Base-by-base conservation (phyloP, 1,140 invertebrate species). In the Ditylenchus dipsaci region DNA sequence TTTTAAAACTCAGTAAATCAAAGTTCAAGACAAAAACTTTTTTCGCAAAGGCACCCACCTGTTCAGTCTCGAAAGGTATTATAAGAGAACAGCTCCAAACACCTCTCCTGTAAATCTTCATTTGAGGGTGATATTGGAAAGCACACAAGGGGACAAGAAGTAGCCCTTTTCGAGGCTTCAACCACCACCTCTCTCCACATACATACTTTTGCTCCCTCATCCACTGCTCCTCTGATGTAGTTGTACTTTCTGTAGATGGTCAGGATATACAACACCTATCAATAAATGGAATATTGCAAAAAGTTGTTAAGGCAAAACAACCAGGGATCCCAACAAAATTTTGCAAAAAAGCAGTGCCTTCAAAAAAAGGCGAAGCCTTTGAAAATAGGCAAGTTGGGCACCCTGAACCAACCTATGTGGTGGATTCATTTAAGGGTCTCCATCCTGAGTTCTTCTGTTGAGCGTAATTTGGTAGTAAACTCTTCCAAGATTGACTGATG, bases 61-160 rank as follows among this genome's bases (percentile, higher is more conserved):
- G 68, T 62, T 88, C 87, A 7, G 76, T 78, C 13, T 86, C 82
- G 79, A 87, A 88, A 33, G 79, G 78, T 67, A 88, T 77, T 7
- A 88, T 74, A 84, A 83, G 69, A 86, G 78, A 1, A 88, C 86
- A 11, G 86, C 72, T 11, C 87, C 87, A 82, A 88, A 88, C 13
- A 88, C 82, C 76, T 88, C 87, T 58, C 88, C 76, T 78, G 3
- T 87, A 87, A 42, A 86, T 84, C 43, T 73, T 84, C 86, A 87
- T 87, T 27, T 83, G 64, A 74, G 87, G 86, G 45, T 76, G n/a
- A 84, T 68, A 38, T 74, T 63, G 17, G 69, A 67, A 15, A 82
- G 69, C 30, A 82, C 71, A 62, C 72, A 75, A 1, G 80, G 80
- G 13, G 69, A 69, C 23, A 82, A 30, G 57, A 70, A 82, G 58